A percentile compares a stretch with the other conserved stretches of the same genome.
Evolutionary conservation across 2,888 invertebrate species (phyloP).

Genomic region (Limnephilus auricula): DNA sequence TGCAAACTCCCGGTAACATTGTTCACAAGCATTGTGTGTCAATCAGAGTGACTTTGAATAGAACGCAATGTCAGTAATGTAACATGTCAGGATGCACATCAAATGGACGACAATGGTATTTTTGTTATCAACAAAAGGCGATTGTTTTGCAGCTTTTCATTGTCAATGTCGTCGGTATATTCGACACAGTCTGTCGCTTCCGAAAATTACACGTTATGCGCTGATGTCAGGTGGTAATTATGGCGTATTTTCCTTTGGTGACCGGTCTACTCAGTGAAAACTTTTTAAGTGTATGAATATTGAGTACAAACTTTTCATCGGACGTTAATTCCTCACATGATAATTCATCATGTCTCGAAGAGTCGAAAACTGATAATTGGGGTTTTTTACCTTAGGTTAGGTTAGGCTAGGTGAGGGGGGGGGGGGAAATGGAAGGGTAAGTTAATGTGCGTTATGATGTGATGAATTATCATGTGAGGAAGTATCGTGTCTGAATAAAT

Average conservation of each 20-base stretch:
- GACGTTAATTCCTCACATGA: too few species aligned
- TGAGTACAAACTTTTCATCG: too few species aligned
- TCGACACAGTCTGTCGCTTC: constrained; percentile 14
- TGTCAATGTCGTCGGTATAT: neutral
- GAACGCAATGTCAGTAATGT: neutral
- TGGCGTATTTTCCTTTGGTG: neutral
- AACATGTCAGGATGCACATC: constrained; percentile 19
- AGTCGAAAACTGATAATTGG: too few species aligned
- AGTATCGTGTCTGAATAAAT: too few species aligned
- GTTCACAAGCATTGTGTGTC: constrained; percentile 7
- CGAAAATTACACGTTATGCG: constrained; percentile 13
- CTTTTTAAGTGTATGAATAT: too few species aligned
- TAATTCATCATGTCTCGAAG: too few species aligned
- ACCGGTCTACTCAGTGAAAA: too few species aligned
- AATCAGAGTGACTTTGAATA: neutral
- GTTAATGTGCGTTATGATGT: too few species aligned
- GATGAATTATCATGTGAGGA: too few species aligned
- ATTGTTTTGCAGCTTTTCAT: constrained; percentile 18
- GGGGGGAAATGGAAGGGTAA: too few species aligned
- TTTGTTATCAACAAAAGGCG: constrained; percentile 2
- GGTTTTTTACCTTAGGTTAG: too few species aligned
- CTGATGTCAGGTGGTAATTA: neutral
- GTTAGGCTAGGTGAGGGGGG: too few species aligned
- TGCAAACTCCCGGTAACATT: neutral
- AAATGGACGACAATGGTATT: constrained; percentile 30